Base-by-base conservation (phyloP, 2,797 vertebrate genomes). In the Chelonia mydas region DNA sequence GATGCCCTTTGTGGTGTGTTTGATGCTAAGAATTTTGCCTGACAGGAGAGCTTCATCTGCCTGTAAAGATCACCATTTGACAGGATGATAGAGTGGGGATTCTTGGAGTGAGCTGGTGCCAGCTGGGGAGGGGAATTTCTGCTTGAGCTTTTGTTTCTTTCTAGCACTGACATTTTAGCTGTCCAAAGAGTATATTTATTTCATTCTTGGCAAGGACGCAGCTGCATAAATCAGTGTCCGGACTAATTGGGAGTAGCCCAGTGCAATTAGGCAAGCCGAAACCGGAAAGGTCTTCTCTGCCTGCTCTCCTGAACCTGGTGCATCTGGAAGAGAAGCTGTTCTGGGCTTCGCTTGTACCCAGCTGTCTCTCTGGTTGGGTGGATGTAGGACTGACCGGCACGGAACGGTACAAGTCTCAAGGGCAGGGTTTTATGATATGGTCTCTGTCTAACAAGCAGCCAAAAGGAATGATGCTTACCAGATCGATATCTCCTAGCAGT, bases 11-110 rank as follows among this genome's bases (percentile, higher is more conserved):
- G 92, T 76, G 31, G 57, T 97, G 90, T 74, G 11, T 97, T 88
- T 96, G 94, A 96, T 88, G 4, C 97, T 81, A 97, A 95, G 93
- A 95, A 96, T 97, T 97, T 94, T 96, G 89, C 89, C 90, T 12
- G 97, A 96, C 97, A 97, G 97, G 95, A 94, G 87, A 87, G 92
- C 81, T 92, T 95, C 92, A 92, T 95, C 95, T 97, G 95, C 88
- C 92, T 94, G 97, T 95, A 97, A 97, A 96, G 96, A 97, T 95
- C 95, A 72, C 89, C 97, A 96, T 97, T 96, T 97, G 97, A 95
- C 97, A 97, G 96, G 93, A 96, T 98, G 96, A 97, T 96, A 91
- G 96, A 97, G 92, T 93, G 93, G 88, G 54, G 93, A 94, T 96
- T 97, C 96, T 97, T 97, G 92, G 95, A 97, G 94, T 1, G 45